Percentiles rank a stretch among this genome's conserved stretches.
phyloP scores from a whole-genome alignment of 2,888 invertebrate species.

The Scrobipalpa atriplicella region DNA sequence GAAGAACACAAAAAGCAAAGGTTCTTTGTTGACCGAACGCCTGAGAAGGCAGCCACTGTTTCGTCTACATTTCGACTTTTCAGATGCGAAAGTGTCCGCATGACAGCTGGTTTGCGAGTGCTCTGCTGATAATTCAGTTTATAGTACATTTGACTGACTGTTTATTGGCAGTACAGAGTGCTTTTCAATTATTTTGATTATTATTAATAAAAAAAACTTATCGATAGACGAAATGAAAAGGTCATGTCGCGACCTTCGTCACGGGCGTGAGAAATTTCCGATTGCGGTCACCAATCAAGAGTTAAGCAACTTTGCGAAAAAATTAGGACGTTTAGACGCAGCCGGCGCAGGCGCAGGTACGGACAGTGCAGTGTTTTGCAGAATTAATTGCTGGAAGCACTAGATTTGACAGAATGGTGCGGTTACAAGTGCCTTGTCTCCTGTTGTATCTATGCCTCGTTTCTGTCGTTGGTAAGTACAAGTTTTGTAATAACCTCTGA shows the following conservation, averaged over 20 bases:
- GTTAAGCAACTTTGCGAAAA: conserved; percentile 46
- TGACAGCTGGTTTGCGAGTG: too few species aligned
- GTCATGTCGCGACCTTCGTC: conserved; percentile 66
- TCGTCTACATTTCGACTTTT: too few species aligned
- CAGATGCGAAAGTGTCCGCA: too few species aligned
- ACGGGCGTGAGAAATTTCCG: conserved; percentile 66
- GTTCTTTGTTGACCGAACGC: too few species aligned
- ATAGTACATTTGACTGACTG: too few species aligned
- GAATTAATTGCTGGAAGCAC: conserved; percentile 19
- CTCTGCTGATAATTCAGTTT: too few species aligned
- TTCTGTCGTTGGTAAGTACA: conserved; percentile 47
- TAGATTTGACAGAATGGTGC: conserved; percentile 14
- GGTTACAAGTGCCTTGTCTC: conserved; percentile 7
- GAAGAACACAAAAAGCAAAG: too few species aligned
- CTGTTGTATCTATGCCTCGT: conserved; percentile 37
- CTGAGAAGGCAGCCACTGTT: too few species aligned
- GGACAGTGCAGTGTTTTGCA: conserved; percentile 13
- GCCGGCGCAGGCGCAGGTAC: conserved; percentile 32
- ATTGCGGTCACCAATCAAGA: conserved; percentile 51
- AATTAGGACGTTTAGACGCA: conserved; percentile 50
- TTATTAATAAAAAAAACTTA: not conserved
- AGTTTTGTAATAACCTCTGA: conserved; percentile 10
- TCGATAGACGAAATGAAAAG: not conserved
- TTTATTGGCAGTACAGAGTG: not conserved
- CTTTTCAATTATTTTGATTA: too few species aligned